Evolutionary conservation across 2,797 vertebrate genomes (phyloP).

Genomic region (Fringilla coelebs): DNA sequence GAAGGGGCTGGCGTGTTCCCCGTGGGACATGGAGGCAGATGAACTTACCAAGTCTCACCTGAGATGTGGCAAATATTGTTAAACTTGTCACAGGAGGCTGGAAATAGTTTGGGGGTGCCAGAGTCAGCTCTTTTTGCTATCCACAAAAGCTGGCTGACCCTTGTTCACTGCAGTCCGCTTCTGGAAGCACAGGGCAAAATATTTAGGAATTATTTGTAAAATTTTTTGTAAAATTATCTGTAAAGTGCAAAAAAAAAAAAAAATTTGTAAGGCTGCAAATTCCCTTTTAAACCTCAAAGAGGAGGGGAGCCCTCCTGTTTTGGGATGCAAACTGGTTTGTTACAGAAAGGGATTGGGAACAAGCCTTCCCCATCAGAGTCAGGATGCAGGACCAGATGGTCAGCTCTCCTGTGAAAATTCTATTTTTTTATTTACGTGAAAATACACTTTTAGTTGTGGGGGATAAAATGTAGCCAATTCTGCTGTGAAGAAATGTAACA

Average conservation of each 20-base stretch:
- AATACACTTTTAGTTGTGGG: background rate
- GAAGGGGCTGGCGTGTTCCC: background rate
- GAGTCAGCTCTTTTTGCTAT: background rate
- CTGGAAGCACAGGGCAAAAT: background rate
- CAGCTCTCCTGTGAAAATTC: background rate
- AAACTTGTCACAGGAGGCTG: background rate
- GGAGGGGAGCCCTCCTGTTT: background rate
- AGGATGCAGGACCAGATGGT: background rate
- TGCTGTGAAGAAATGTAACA: background rate
- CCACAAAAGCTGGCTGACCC: background rate
- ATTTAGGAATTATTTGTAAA: background rate
- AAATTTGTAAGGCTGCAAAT: background rate
- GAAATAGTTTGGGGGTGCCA: background rate
- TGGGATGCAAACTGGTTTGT: background rate
- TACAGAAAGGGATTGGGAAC: background rate
- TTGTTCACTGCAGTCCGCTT: background rate
- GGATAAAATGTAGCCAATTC: fast-evolving
- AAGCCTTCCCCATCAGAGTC: background rate
- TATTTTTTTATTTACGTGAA: background rate
- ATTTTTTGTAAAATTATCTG: background rate
- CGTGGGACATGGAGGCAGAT: background rate
- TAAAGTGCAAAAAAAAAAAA: background rate
- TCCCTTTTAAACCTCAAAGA: background rate
- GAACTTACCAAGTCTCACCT: background rate
- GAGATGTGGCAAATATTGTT: background rate